phyloP scores from a whole-genome alignment of 2,888 invertebrate species.

The Drosophila siamana region DNA sequence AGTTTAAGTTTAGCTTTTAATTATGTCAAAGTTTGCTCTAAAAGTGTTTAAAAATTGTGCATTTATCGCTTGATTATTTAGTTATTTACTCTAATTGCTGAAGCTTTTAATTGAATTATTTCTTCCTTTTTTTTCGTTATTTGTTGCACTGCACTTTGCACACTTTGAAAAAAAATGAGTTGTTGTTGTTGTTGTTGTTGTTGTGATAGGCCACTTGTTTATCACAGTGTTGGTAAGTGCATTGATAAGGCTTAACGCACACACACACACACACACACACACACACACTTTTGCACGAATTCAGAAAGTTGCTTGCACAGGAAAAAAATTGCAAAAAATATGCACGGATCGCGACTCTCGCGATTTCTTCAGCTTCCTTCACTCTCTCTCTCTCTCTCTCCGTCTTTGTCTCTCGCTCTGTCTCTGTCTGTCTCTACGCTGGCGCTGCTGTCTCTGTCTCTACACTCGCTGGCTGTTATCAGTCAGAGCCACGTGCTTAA shows the following conservation, averaged over 20 bases:
- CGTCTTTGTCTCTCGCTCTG: not conserved
- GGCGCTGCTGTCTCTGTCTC: constrained; percentile 1
- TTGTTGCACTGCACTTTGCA: constrained; percentile 23
- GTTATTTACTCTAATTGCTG: not conserved
- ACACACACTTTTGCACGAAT: not conserved
- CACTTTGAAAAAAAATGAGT: constrained; percentile 13
- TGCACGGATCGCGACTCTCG: constrained; percentile 30
- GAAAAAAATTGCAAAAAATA: constrained; percentile 38
- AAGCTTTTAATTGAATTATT: not conserved
- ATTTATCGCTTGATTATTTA: not conserved
- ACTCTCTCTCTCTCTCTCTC: not conserved
- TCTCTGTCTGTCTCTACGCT: not conserved
- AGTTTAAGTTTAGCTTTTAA: not conserved
- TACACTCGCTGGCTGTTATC: constrained; percentile 61
- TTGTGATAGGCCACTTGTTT: constrained; percentile 45
- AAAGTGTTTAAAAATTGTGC: constrained; percentile 5
- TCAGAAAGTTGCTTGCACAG: not conserved
- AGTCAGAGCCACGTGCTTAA: constrained; percentile 79
- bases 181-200: not conserved
- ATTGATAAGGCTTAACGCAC: constrained; percentile 44
- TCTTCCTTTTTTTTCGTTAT: not conserved
- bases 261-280: constrained; percentile 15
- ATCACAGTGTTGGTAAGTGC: constrained; percentile 52
- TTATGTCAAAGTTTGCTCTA: constrained; percentile 2
- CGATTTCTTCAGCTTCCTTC: not conserved